Conservation (phyloP, 2,113 vertebrate species). For the Otocyon megalotis region DNA sequence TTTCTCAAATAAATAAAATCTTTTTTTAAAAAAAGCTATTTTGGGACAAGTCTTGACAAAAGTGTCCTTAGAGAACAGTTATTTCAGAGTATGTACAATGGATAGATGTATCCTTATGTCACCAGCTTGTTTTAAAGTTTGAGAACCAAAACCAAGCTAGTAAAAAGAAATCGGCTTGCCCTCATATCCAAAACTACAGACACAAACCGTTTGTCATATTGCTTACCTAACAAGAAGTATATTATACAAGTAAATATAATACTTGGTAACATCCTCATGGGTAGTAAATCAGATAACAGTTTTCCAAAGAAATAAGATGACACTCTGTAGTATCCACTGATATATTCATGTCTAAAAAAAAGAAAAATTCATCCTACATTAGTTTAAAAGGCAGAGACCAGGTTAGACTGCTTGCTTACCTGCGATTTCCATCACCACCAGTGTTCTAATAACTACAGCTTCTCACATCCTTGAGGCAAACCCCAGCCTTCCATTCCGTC, state of each 20-base stretch:
- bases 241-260: conserved; percentile 92
- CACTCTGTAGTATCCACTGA: conserved; percentile 96
- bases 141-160: not conserved
- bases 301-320: conserved; percentile 95
- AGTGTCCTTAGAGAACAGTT: not conserved
- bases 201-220: not conserved
- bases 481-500: not conserved
- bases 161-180: not conserved
- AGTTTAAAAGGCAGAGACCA: not conserved
- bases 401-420: not conserved
- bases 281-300: conserved; percentile 93
- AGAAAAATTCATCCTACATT: conserved; percentile 40
- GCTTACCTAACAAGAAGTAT: conserved; percentile 96
- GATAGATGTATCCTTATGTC: not conserved
- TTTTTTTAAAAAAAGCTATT: too few species aligned
- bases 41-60: not conserved
- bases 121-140: not conserved
- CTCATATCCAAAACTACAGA: not conserved
- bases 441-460: not conserved
- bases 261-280: conserved; percentile 92
- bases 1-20: too few species aligned
- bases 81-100: not conserved
- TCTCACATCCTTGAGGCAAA: not conserved
- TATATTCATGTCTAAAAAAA: conserved; percentile 94
- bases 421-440: too few species aligned